Evolutionary conservation across 1,140 invertebrate species (phyloP), one percentile per base, ranked within the genome.

Genomic region (Druon quercuslanigerum): DNA sequence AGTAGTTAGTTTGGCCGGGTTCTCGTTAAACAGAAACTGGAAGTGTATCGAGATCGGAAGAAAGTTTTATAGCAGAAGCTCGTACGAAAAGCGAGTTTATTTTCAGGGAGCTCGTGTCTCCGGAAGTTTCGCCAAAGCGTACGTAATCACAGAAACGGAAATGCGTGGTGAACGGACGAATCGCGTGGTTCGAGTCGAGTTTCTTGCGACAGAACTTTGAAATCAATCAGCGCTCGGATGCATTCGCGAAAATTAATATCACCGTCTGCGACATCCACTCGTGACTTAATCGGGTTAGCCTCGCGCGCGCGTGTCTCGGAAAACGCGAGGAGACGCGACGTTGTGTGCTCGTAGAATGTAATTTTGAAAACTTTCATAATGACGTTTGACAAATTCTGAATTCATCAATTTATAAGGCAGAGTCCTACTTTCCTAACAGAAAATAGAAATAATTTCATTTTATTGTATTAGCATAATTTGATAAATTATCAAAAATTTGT

Each of bases 201-300:
- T 82, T 85, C 85, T 85, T 85, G 84, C 77, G 77, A 80, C 78
- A 80, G 79, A 88, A 87, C 82, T 87, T 88, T 85, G 78, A 82
- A 85, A 85, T 87, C 87, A 88, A 88, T 86, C 84, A 86, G 83
- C 82, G 83, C 82, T 77, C 84, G 82, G 85, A 85, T 85, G 85
- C 84, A 87, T 87, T 84, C 79, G 82, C 81, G 87, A 88, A 87
- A 84, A 87, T 87, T 84, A 87, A 86, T 87, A 87, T 85, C 83
- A 85, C 79, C 82, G 84, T 86, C 83, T 83, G 77, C 82, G 83
- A 85, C 82, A 86, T 85, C 82, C 81, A 84, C 83, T 87, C 80
- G 78, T 75, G 84, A 85, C 81, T 85, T 88, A 87, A 88, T 88
- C 78, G 80, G 76, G 81, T 86, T 88, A 87, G 79, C 77, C 72